Evolutionary conservation across 2,888 invertebrate genomes (phyloP), one percentile per base, ranked within the genome.

Genomic region (Chymomyza fuscimana): DNA sequence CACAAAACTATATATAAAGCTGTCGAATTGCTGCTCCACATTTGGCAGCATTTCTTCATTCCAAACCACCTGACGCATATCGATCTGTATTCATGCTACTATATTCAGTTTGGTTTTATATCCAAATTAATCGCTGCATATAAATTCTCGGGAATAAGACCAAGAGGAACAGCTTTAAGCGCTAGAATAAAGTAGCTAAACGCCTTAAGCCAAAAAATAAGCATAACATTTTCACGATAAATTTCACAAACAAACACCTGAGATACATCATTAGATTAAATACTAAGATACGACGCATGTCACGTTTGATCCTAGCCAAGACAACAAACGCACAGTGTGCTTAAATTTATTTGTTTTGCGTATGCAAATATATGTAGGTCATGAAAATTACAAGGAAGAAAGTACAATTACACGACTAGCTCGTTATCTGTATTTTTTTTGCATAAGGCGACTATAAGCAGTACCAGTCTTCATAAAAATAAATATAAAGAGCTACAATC

Each of bases 201-300:
- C 69, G 83, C 86, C 86, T 74, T 81, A 88, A 86, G 85, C 88
- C 82, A 76, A 68, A 75, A 72, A 84, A 80, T 80, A 82, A 79
- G 80, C 80, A 82, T 74, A 83, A 78, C 81, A 86, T 88, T 88
- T 89, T 81, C 83, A 81, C 80, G 79, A 79, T 81, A 87, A 88
- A 83, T 88, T 88, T 86, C 89, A 79, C 87, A 86, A 82, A 78
- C 82, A 86, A 87, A 87, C 88, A 87, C 87, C 89, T 87, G 88
- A 86, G 89, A 87, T 89, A 87, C 85, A 88, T 87, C 87, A 89
- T 87, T 89, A 88, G 87, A 87, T 89, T 87, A 86, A 80, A 76
- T 77, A 73, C 75, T 72, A 72, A 71, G 83, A 82, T 73, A 77
- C 79, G 65, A 65, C 69, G 25, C 40, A 12, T 46, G 40, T 46